Evolutionary conservation across 2,888 invertebrate species (phyloP).

Genomic region (Eustalomyia histrio): DNA sequence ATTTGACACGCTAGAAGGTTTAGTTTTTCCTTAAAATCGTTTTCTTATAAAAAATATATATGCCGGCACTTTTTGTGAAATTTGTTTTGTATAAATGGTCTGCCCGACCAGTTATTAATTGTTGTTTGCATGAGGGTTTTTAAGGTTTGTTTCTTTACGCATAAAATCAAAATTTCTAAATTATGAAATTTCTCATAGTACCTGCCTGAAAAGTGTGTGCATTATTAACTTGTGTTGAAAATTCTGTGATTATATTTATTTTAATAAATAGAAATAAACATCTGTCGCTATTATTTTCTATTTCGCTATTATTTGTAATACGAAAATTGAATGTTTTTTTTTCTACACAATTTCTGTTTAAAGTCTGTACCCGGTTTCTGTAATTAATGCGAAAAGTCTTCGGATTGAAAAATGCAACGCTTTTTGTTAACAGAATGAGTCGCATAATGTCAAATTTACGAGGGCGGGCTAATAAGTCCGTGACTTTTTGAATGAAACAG

Average conservation of each 20-base stretch:
- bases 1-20: conserved; percentile 55
- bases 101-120: background rate
- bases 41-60: background rate
- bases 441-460: too few relatives aligned
- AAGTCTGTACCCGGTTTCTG: too few relatives aligned
- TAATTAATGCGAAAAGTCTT: too few relatives aligned
- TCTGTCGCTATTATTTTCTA: background rate
- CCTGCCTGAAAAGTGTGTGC: conserved; percentile 17
- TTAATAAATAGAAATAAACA: background rate
- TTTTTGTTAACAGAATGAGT: too few relatives aligned
- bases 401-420: too few relatives aligned
- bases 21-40: conserved; percentile 10
- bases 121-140: background rate
- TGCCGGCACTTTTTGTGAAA: background rate
- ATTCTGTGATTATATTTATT: background rate
- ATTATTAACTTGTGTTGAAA: conserved; percentile 10
- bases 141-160: background rate
- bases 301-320: too few relatives aligned
- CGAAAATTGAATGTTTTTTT: too few relatives aligned
- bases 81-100: background rate
- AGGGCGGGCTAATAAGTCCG: too few relatives aligned
- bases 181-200: background rate
- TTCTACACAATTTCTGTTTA: too few relatives aligned
- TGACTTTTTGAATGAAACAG: too few relatives aligned
- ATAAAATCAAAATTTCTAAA: background rate